Evolutionary conservation across 2,113 vertebrate genomes (phyloP).

Genomic region (Caloenas nicobarica): DNA sequence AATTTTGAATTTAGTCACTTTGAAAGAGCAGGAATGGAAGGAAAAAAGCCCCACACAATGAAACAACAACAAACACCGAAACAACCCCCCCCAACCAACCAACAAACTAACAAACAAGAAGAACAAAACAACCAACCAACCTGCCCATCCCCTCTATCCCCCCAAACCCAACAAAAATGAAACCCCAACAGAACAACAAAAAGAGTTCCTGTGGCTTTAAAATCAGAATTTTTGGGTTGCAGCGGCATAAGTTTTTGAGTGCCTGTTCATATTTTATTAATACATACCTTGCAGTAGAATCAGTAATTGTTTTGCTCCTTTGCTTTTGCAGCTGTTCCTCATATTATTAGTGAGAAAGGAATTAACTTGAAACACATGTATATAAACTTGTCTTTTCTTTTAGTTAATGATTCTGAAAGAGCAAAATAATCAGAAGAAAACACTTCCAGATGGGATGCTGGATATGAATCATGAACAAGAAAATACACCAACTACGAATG

Average conservation of each 20-base stretch:
- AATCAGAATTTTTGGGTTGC: not conserved
- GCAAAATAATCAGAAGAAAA: constrained; percentile 90
- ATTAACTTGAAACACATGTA: constrained; percentile 7
- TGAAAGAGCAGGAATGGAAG: not conserved
- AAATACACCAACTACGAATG: constrained; percentile 85
- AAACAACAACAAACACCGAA: not conserved
- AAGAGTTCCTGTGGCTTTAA: not conserved
- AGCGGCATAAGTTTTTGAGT: not conserved
- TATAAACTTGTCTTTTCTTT: constrained; percentile 23
- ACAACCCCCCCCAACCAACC: no score
- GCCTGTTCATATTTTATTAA: not conserved
- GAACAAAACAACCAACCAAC: no score
- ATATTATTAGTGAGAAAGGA: not conserved
- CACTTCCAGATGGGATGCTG: constrained; percentile 80
- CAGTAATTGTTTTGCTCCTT: not conserved
- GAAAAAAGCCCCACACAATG: not conserved
- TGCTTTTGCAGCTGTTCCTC: constrained; percentile 11
- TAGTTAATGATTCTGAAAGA: constrained; percentile 91
- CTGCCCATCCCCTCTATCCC: no score
- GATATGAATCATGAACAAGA: constrained; percentile 87
- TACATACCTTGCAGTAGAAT: not conserved
- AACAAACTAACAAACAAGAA: no score
- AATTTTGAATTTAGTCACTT: not conserved
- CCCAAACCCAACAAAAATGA: not conserved
- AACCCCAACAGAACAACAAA: not conserved